Evolutionary conservation across 1,140 invertebrate species (phyloP), one percentile per base, ranked within the genome.

Genomic region (Lasaia peninsularis): DNA sequence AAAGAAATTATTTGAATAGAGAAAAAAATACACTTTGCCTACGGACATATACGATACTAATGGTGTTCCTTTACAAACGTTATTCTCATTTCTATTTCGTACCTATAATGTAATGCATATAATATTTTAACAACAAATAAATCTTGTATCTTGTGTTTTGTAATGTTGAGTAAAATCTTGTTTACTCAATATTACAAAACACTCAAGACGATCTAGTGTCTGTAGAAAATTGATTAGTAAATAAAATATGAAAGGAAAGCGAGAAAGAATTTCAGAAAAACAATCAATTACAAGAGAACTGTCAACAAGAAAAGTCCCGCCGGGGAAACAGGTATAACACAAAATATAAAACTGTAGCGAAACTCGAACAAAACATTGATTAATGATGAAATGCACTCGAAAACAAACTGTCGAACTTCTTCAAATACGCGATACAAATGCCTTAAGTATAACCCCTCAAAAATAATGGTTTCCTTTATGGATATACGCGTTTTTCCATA

Each of bases 381-480:
- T 88, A 88, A 88, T 88, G 85, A 83, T 73, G 66, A 85, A 88
- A 88, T 88, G 85, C 85, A 86, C 85, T 88, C 81, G 85, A 81
- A 80, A 83, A 86, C 82, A 86, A 88, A 88, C 82, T 85, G 85
- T 86, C 82, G 80, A 88, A 88, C 80, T 88, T 88, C 85, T 88
- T 86, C 85, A 88, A 88, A 88, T 85, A 75, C 82, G 65, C 80
- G 67, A 83, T 86, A 88, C 85, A 88, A 86, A 88, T 79, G 82
- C 76, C 71, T 71, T 73, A 69, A 73, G 73, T 77, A 78, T 81
- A 86, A 80, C 78, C 82, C 80, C 76, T 77, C 79, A 74, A 60
- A 83, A 88, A 86, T 88, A 88, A 88, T 88, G 82, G 85, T 85
- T 88, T 86, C 85, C 82, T 88, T 75, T 81, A 77, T 74, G 60